Base-by-base conservation (phyloP, 2,888 invertebrate species). In the Polyploca ridens region DNA sequence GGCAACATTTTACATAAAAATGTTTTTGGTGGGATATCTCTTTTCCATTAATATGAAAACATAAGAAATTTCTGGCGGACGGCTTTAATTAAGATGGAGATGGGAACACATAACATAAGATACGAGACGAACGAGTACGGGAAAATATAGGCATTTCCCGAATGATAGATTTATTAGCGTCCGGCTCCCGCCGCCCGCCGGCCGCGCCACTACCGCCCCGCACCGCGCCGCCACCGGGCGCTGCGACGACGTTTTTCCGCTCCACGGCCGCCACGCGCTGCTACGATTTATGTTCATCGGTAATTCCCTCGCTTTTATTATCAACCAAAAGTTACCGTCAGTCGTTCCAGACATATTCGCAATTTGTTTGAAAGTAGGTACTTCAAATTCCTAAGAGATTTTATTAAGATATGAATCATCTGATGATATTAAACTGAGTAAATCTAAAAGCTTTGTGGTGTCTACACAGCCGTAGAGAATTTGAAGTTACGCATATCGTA, bases 241-340 rank as follows among this genome's bases (percentile, higher is more conserved):
- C 10, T 54, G 54, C 16, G 54, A 54, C 49, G 49, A 46, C 65
- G 54, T 68, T 75, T 71, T 70, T 65, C 67, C 63, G 64, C 64
- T 72, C 68, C 54, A 65, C 54, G 38, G 59, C 65, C 63, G 60
- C 41, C 35, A 0, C 35, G 27, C 27, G 2, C 35, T 33, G 16
- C 57, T 61, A 59, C 62, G 67, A 76, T 73, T 77, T 71, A 76
- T 72, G 66, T 60, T 64, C 59, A 90, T 79, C 96, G 61, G 71
- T 73, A 70, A 72, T 72, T 68, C 57, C 54, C 54, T 44, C 33
- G 65, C 60, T 58, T 69, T 68, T 67, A 73, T 70, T 70, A 66
- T 14, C 19, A 8, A 19, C 54, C 54, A 54, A 67, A 70, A 63
- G 62, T 16, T 38, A 13, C 41, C 46, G 33, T 61, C 27, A 14